phyloP scores from a whole-genome alignment of 2,113 vertebrate genomes.

The Platycercus adscitus region DNA sequence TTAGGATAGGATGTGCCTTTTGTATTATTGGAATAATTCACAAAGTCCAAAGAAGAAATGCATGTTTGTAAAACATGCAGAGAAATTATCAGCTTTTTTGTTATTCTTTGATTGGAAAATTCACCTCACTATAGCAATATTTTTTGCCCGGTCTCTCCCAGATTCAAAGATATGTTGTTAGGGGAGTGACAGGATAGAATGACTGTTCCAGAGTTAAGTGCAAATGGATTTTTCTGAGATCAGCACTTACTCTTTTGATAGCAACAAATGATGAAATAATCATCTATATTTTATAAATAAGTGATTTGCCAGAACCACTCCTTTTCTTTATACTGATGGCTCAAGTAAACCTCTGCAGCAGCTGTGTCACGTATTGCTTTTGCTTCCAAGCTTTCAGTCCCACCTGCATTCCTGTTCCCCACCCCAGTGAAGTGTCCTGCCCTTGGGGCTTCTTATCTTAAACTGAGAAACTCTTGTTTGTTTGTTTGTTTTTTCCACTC shows the following conservation, averaged over 20 bases:
- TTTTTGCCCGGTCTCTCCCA: neutral
- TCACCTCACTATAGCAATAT: neutral
- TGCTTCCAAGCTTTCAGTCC: neutral
- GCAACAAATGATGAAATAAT: neutral
- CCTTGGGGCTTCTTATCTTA: neutral
- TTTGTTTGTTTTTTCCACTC: neutral
- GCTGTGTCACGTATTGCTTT: neutral
- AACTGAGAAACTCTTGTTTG: neutral
- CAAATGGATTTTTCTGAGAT: neutral
- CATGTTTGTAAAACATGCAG: neutral
- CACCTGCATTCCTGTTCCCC: neutral
- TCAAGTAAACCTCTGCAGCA: neutral
- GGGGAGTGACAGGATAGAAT: neutral
- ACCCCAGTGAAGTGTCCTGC: fast-evolving
- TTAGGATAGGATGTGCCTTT: neutral
- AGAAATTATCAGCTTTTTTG: neutral
- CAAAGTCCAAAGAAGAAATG: neutral
- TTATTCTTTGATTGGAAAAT: neutral
- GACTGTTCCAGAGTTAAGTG: neutral
- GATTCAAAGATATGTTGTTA: neutral
- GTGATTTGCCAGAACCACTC: neutral
- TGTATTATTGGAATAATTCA: neutral
- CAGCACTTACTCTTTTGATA: neutral
- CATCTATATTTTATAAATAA: neutral
- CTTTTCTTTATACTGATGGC: neutral